phyloP scores from a whole-genome alignment of 2,113 vertebrate genomes.

The Zosterops hypoxanthus region DNA sequence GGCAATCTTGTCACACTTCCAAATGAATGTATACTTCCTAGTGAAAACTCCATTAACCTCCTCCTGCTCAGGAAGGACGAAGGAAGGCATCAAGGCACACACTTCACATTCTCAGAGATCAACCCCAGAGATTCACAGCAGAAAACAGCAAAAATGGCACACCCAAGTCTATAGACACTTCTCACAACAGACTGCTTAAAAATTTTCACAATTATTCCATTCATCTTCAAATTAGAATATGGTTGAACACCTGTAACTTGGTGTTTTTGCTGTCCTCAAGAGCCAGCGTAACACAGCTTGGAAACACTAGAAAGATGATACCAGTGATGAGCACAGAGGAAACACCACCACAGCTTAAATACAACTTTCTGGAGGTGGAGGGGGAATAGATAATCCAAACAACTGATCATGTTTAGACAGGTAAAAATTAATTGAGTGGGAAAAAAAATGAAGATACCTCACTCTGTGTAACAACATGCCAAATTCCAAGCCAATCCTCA shows the following conservation, averaged over 20 bases:
- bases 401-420: background rate
- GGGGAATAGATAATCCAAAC: background rate
- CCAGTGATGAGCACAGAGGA: fast-evolving
- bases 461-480: background rate
- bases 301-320: background rate
- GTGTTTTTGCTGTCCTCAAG: background rate
- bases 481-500: background rate
- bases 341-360: background rate
- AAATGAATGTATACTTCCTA: background rate
- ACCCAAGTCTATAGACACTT: background rate
- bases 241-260: fast-evolving
- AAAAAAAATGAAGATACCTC: background rate
- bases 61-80: background rate
- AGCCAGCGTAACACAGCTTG: background rate
- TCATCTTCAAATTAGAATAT: background rate
- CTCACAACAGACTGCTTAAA: background rate
- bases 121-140: background rate
- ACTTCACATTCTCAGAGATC: background rate
- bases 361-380: background rate
- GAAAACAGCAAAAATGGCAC: background rate
- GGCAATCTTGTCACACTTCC: background rate
- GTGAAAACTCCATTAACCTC: background rate
- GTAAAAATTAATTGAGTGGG: background rate
- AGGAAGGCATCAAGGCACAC: background rate
- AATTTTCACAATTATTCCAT: background rate